Conservation (phyloP, 2,888 invertebrate species). For the Lepeophtheirus nordmannii region DNA sequence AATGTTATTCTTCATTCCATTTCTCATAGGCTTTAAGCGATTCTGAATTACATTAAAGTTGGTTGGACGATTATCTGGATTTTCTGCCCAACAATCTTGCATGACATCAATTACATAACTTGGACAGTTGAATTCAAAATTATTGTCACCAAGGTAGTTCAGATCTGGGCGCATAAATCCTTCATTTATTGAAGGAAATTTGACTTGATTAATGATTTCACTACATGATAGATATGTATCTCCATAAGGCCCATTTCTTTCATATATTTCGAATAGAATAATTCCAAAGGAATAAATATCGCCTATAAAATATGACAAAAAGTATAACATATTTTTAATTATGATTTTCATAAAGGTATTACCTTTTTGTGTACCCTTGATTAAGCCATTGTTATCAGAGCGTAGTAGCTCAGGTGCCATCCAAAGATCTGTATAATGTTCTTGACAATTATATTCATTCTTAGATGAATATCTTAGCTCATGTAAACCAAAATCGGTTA, state of each 20-base stretch:
- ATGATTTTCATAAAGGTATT: not conserved
- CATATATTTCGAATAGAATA: slow-evolving; percentile 66
- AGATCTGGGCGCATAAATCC: slow-evolving; percentile 16
- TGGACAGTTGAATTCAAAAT: slow-evolving; percentile 4
- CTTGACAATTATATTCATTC: slow-evolving; percentile 7
- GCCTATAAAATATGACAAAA: not conserved
- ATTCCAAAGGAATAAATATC: slow-evolving; percentile 71
- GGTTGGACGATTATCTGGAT: slow-evolving; percentile 54
- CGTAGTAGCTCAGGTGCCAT: slow-evolving; percentile 59
- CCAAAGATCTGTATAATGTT: slow-evolving; percentile 40
- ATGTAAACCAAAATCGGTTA: slow-evolving; percentile 69
- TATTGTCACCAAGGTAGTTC: slow-evolving; percentile 4
- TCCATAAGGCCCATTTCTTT: slow-evolving; percentile 65
- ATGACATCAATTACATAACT: slow-evolving; percentile 38
- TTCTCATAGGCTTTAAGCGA: slow-evolving; percentile 64
- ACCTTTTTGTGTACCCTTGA: slow-evolving; percentile 59
- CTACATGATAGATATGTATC: slow-evolving; percentile 34
- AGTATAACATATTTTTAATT: not conserved
- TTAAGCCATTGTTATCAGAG: slow-evolving; percentile 37
- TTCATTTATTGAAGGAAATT: not conserved
- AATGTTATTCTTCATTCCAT: slow-evolving; percentile 65
- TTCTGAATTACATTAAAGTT: slow-evolving; percentile 59
- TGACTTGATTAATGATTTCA: slow-evolving; percentile 20
- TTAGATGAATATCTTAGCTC: slow-evolving; percentile 40
- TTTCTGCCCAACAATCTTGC: slow-evolving; percentile 64